Conservation (phyloP, 2,113 vertebrate species). For the Notothenia rossii region DNA sequence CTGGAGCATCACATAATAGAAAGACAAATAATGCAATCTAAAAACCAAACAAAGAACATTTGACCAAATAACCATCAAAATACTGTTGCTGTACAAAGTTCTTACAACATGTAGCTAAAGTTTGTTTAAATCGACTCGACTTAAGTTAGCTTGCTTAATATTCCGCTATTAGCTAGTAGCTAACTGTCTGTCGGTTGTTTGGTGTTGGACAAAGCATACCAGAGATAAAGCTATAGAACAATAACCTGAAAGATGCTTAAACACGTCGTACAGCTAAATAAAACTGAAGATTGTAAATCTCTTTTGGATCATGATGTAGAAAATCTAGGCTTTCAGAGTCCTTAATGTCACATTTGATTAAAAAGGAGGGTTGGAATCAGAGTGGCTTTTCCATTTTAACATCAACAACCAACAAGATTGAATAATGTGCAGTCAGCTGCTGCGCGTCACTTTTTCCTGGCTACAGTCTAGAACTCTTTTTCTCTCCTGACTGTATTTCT, state of each 20-base stretch:
- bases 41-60: too few species aligned
- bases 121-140: too few species aligned
- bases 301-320: too few species aligned
- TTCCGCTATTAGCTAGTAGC: background rate
- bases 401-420: slow-evolving; percentile 30
- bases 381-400: background rate
- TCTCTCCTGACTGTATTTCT: slow-evolving; percentile 14
- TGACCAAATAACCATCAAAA: too few species aligned
- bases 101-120: too few species aligned
- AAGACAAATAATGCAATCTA: background rate
- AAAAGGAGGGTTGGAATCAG: background rate
- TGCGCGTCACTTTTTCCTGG: slow-evolving; percentile 41
- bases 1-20: background rate
- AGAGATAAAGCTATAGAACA: too few species aligned
- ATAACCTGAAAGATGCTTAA: background rate
- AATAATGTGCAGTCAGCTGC: slow-evolving; percentile 29
- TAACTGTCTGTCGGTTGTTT: background rate
- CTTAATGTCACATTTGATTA: background rate
- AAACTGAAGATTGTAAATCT: too few species aligned
- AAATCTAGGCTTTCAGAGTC: background rate
- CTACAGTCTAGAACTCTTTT: background rate
- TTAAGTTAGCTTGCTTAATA: background rate
- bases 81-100: too few species aligned
- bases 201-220: background rate
- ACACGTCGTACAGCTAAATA: too few species aligned